Conservation (phyloP, 2,888 invertebrate species). For the Drosophila gaucha region DNA sequence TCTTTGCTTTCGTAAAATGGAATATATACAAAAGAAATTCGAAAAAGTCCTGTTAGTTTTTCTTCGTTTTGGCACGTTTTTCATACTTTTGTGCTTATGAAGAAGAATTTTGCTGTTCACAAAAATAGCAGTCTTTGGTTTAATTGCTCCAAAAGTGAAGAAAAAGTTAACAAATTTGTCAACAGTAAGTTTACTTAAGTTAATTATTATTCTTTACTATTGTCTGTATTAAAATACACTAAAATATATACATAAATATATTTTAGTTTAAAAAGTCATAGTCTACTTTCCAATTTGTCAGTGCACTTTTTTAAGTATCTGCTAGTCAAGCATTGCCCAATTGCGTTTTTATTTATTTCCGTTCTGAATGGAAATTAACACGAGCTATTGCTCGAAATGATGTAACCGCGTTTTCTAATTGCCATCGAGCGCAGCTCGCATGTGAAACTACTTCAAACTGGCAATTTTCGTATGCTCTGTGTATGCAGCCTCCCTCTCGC, state of each 20-base stretch:
- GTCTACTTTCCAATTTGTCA: background rate
- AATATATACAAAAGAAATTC: too few relatives aligned
- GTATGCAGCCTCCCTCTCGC: constrained; percentile 39
- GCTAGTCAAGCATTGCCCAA: background rate
- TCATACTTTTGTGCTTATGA: too few relatives aligned
- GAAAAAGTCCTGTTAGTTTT: too few relatives aligned
- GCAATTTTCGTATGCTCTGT: constrained; percentile 59
- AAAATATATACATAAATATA: background rate
- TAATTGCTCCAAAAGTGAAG: too few relatives aligned
- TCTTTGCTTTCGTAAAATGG: too few relatives aligned
- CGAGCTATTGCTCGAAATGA: constrained; percentile 58
- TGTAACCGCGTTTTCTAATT: constrained; percentile 72
- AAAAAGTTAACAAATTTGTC: too few relatives aligned
- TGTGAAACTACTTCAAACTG: constrained; percentile 69
- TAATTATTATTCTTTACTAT: too few relatives aligned
- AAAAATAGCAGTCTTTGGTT: too few relatives aligned
- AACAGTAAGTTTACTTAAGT: too few relatives aligned
- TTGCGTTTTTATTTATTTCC: constrained; percentile 42
- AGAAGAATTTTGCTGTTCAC: too few relatives aligned
- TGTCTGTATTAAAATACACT: too few relatives aligned
- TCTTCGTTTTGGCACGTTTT: too few relatives aligned
- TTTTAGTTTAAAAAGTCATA: background rate
- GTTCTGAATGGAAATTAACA: constrained; percentile 68
- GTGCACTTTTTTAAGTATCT: background rate
- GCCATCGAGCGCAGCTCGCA: constrained; percentile 51